A percentile compares a stretch with the other conserved stretches of the same genome.
Conservation (phyloP, 2,888 invertebrate genomes). For the Meteorus colon region DNA sequence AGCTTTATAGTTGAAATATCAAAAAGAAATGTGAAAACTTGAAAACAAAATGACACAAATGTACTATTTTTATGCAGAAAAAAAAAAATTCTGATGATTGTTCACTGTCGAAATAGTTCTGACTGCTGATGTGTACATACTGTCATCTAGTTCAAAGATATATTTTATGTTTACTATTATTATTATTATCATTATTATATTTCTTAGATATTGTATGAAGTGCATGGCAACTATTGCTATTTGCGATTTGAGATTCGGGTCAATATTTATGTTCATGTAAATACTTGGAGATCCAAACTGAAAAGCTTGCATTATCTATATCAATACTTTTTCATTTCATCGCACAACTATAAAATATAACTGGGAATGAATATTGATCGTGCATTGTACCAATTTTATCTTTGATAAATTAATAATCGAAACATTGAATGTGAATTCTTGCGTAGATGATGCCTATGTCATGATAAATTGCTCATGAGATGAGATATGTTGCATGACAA, state of each 20-base stretch:
- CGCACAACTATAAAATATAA: background rate
- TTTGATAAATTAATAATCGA: background rate
- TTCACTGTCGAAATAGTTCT: too few relatives aligned
- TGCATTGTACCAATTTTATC: background rate
- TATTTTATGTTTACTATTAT: too few relatives aligned
- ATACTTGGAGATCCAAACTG: background rate
- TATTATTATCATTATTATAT: background rate
- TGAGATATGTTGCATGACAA: background rate
- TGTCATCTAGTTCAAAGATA: too few relatives aligned
- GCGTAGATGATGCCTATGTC: background rate
- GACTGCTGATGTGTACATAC: too few relatives aligned
- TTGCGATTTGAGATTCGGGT: constrained; percentile 1
- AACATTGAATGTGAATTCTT: background rate
- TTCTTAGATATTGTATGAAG: constrained; percentile 15
- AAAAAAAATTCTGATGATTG: too few relatives aligned
- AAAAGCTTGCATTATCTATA: background rate
- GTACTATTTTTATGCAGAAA: too few relatives aligned
- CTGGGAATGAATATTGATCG: background rate
- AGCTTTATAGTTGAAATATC: too few relatives aligned
- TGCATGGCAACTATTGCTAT: background rate
- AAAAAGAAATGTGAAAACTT: too few relatives aligned
- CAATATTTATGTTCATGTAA: constrained; percentile 25
- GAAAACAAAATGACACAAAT: too few relatives aligned
- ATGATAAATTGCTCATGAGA: constrained; percentile 2
- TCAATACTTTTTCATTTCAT: background rate